Percentiles rank a stretch among this genome's conserved stretches.
Evolutionary conservation across 2,888 invertebrate genomes (phyloP).

Genomic region (Aphrophora alni): DNA sequence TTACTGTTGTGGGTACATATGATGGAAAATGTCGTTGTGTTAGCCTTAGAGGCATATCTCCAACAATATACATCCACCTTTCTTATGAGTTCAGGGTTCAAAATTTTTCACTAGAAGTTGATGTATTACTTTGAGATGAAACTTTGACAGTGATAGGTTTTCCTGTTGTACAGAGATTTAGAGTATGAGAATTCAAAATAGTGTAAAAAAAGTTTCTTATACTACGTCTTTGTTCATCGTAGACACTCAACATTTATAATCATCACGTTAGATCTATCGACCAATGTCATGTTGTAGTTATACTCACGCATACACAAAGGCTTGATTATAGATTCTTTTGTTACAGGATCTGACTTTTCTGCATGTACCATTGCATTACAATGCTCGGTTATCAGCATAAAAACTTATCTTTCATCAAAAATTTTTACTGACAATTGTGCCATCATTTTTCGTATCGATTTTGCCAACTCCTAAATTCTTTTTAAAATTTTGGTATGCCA

Average conservation of each 20-base stretch:
- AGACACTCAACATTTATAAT: slow-evolving; percentile 12
- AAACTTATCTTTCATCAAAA: slow-evolving; percentile 33
- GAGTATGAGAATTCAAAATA: slow-evolving; percentile 16
- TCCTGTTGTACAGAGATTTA: slow-evolving; percentile 12
- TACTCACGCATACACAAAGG: slow-evolving; percentile 18
- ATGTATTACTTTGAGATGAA: not conserved
- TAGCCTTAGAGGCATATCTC: slow-evolving; percentile 9
- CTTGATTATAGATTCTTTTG: slow-evolving; percentile 21
- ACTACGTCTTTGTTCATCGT: slow-evolving; percentile 17
- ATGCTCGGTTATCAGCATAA: slow-evolving; percentile 36
- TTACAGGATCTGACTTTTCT: slow-evolving; percentile 14
- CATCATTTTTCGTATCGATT: slow-evolving; percentile 29
- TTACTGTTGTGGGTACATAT: slow-evolving; percentile 21
- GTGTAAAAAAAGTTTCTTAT: slow-evolving; percentile 10
- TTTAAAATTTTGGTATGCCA: slow-evolving; percentile 15
- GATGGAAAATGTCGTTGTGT: slow-evolving; percentile 28
- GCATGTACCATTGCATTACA: slow-evolving; percentile 14
- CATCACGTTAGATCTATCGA: slow-evolving; percentile 22
- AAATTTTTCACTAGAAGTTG: slow-evolving; percentile 22
- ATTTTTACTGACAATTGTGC: slow-evolving; percentile 36
- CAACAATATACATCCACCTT: slow-evolving; percentile 17
- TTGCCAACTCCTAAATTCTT: slow-evolving; percentile 33
- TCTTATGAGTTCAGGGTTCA: not conserved
- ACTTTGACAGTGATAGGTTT: slow-evolving; percentile 23
- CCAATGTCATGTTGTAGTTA: slow-evolving; percentile 26